Evolutionary conservation across 1,140 invertebrate genomes (phyloP).

Genomic region (Asbolus verrucosus): DNA sequence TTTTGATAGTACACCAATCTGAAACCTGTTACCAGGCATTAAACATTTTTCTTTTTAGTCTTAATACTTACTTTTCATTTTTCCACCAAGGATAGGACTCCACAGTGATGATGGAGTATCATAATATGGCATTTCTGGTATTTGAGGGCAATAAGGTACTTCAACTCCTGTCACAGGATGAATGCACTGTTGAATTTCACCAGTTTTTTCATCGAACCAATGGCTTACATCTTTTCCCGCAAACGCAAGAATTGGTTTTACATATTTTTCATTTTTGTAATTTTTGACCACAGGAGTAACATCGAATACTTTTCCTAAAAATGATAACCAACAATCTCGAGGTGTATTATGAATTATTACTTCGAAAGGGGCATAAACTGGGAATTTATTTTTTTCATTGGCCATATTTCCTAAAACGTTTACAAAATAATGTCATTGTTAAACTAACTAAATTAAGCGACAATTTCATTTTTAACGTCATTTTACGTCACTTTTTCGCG

Average conservation of each 20-base stretch:
- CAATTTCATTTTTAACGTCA: too few relatives aligned
- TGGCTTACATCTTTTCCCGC: conserved; percentile 83
- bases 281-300: conserved; percentile 72
- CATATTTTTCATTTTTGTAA: conserved; percentile 64
- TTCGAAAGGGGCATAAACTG: conserved; percentile 67
- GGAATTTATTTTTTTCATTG: too few relatives aligned
- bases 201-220: conserved; percentile 77
- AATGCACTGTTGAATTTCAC: conserved; percentile 67
- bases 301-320: conserved; percentile 75
- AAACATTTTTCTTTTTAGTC: neutral
- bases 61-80: conserved; percentile 68
- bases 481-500: too few relatives aligned
- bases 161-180: conserved; percentile 67
- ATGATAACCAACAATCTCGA: conserved; percentile 78
- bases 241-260: conserved; percentile 72
- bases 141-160: conserved; percentile 70
- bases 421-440: too few relatives aligned
- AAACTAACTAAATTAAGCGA: too few relatives aligned
- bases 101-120: conserved; percentile 63
- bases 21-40: conserved; percentile 62
- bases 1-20: conserved; percentile 76
- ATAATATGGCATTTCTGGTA: conserved; percentile 67
- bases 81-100: conserved; percentile 77
- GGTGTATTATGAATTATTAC: conserved; percentile 75
- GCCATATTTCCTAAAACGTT: too few relatives aligned